phyloP scores from a whole-genome alignment of 2,113 vertebrate genomes.

The Pluvialis apricaria region DNA sequence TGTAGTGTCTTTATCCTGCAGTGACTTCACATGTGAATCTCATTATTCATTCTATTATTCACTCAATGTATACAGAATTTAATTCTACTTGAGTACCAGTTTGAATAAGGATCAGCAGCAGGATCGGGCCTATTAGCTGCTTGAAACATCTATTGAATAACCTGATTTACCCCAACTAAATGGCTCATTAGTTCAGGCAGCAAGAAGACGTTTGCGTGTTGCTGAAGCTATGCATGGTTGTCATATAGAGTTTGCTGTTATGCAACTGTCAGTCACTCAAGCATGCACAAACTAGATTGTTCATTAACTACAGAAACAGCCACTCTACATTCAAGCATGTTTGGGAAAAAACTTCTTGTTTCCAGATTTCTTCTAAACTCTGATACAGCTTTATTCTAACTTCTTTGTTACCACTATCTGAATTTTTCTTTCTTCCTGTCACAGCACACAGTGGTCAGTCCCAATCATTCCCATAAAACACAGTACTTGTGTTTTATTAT shows the following conservation, averaged over 20 bases:
- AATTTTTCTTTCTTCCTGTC: not conserved
- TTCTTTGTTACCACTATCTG: not conserved
- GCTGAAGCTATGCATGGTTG: slow-evolving; percentile 13
- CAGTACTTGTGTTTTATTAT: not conserved
- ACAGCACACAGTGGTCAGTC: not conserved
- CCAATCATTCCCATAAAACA: not conserved
- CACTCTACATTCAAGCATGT: not conserved
- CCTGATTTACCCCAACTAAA: slow-evolving; percentile 23
- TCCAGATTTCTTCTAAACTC: not conserved
- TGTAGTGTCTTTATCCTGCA: not conserved
- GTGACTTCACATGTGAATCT: not conserved
- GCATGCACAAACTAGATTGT: not conserved
- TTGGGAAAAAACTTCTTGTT: not conserved
- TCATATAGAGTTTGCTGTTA: slow-evolving; percentile 32
- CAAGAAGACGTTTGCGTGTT: slow-evolving; percentile 1
- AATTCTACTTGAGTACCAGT: slow-evolving; percentile 26
- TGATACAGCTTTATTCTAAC: not conserved
- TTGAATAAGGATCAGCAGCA: slow-evolving; percentile 15
- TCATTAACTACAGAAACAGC: slow-evolving; percentile 10
- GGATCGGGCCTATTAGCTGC: slow-evolving; percentile 32
- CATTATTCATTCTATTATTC: slow-evolving; percentile 18
- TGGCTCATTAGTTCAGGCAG: slow-evolving; percentile 49
- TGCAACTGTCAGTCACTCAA: not conserved
- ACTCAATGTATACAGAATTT: slow-evolving; percentile 4
- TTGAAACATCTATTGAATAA: slow-evolving; percentile 12